A percentile compares a stretch with the other conserved stretches of the same genome.
Conservation (phyloP, 1,140 invertebrate genomes). For the Mizuhopecten yessoensis region DNA sequence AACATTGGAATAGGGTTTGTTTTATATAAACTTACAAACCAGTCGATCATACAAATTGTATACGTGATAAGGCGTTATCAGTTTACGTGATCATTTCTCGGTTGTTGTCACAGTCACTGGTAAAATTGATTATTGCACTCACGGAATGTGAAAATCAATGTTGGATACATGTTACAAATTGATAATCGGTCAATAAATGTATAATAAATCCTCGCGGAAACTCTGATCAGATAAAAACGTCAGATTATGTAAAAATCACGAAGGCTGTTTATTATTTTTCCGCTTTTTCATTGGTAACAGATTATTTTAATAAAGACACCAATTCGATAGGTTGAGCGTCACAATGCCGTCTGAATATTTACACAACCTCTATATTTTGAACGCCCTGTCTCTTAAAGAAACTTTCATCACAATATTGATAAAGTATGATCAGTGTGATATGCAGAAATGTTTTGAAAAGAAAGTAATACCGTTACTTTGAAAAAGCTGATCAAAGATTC, state of each 20-base stretch:
- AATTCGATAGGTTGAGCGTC: background rate
- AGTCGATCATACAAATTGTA: background rate
- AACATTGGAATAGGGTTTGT: background rate
- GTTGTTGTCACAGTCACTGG: conserved; percentile 31
- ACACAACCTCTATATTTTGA: background rate
- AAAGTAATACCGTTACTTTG: background rate
- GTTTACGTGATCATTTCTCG: background rate
- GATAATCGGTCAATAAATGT: background rate
- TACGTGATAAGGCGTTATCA: background rate
- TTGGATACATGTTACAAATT: background rate
- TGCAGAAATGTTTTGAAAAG: no score
- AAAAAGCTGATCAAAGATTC: no score
- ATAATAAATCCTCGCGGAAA: background rate
- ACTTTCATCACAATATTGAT: background rate
- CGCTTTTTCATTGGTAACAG: background rate
- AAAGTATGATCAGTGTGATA: background rate
- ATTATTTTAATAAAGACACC: conserved; percentile 3
- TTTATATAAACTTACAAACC: conserved; percentile 36
- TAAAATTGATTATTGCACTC: conserved; percentile 19
- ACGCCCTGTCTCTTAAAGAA: background rate
- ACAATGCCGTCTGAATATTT: background rate
- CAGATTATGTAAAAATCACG: background rate
- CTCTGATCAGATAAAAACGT: background rate
- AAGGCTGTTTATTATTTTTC: background rate
- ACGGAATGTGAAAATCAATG: conserved; percentile 20